These are phyloP conservation scores for Physocephala rufipes DNA, from an alignment of 2,888 invertebrate genomes.

Conservation along the genomic window DNA sequence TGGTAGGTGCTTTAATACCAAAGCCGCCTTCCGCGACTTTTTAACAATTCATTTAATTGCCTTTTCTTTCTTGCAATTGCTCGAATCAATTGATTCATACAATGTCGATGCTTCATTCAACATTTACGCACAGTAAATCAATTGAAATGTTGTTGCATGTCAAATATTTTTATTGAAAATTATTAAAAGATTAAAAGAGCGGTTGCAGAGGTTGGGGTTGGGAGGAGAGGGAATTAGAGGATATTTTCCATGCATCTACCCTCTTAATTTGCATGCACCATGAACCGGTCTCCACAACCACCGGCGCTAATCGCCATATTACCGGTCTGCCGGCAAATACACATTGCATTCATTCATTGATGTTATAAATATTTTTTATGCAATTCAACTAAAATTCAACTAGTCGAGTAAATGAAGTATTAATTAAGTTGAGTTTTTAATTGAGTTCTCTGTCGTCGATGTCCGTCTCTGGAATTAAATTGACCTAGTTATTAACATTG, in stretches of 20 bases:
- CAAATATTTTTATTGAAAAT: constrained; percentile 1
- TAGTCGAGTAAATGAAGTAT: neutral
- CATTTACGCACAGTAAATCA: constrained; percentile 23
- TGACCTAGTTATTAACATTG: too few species aligned
- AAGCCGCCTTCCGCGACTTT: neutral
- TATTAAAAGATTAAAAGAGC: too few species aligned
- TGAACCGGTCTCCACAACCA: too few species aligned
- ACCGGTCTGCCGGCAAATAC: neutral
- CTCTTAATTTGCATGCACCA: too few species aligned
- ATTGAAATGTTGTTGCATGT: constrained; percentile 27
- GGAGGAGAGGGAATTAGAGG: too few species aligned
- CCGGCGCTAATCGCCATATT: too few species aligned
- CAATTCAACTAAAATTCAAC: constrained; percentile 32
- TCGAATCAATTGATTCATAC: constrained; percentile 19
- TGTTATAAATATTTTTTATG: constrained; percentile 27
- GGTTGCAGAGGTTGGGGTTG: too few species aligned
- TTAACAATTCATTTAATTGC: neutral
- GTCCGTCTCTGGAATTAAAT: too few species aligned
- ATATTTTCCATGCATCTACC: too few species aligned
- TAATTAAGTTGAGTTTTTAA: constrained; percentile 9
- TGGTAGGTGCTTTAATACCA: neutral
- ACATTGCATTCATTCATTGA: constrained; percentile 8
- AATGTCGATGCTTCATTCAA: neutral
- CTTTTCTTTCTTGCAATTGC: constrained; percentile 19
- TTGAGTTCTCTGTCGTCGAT: neutral